Percentiles rank a stretch among this genome's conserved stretches.
phyloP scores from a whole-genome alignment of 2,888 invertebrate species.

The Drosophila borborema region DNA sequence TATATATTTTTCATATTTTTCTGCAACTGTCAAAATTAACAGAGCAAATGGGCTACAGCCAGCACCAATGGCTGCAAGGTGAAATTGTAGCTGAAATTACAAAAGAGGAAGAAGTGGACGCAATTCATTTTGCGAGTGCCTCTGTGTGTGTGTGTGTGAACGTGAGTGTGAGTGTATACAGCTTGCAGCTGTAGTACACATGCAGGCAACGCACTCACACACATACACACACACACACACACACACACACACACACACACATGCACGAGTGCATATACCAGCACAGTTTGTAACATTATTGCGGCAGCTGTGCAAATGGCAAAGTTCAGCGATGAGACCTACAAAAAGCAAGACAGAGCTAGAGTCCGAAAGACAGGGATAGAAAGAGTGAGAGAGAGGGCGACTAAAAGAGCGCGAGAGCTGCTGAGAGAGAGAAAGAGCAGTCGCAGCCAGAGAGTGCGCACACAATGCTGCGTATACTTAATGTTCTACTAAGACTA shows the following conservation, averaged over 20 bases:
- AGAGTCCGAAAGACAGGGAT: constrained; percentile 1
- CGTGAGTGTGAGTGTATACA: constrained; percentile 12
- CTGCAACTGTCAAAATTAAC: constrained; percentile 66
- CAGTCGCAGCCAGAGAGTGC: constrained; percentile 36
- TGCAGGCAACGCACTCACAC: constrained; percentile 37
- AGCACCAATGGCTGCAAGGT: constrained; percentile 38
- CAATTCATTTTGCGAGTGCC: constrained; percentile 34
- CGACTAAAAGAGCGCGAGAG: constrained; percentile 6
- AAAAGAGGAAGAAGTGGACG: constrained; percentile 46
- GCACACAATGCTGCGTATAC: constrained; percentile 60
- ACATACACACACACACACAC: constrained; percentile 5
- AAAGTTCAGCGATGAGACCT: constrained; percentile 67
- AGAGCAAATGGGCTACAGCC: constrained; percentile 28
- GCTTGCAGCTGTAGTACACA: constrained; percentile 42
- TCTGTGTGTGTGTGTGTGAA: constrained; percentile 3
- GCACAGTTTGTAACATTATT: constrained; percentile 53
- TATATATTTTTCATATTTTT: constrained; percentile 47
- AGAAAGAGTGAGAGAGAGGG: constrained; percentile 6
- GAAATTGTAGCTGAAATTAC: constrained; percentile 67
- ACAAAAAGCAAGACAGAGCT: constrained; percentile 27
- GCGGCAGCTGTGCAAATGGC: constrained; percentile 68
- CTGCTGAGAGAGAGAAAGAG: constrained; percentile 11
- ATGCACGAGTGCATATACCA: constrained; percentile 17
- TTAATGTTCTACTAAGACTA: constrained; percentile 35
- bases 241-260: neutral